Percentiles rank a stretch among this genome's conserved stretches.
These are phyloP conservation scores for Leptothorax acervorum DNA, from an alignment of 2,888 invertebrate genomes.

Conservation along the genomic window DNA sequence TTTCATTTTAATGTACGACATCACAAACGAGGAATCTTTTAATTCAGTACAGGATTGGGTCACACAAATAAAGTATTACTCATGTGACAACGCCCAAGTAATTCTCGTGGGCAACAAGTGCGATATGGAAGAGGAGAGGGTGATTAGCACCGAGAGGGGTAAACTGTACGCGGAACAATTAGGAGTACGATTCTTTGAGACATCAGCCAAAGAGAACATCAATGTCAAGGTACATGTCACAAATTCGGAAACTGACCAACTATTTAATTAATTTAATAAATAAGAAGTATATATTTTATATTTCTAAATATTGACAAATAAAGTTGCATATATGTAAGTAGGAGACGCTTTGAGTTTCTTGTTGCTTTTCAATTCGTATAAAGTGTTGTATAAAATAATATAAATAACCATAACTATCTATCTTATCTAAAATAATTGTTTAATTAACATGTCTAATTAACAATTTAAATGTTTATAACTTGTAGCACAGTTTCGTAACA, in stretches of 20 bases:
- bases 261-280: background rate
- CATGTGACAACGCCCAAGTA: conserved; percentile 99
- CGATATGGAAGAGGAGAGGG: conserved; percentile 99
- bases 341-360: background rate
- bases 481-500: background rate
- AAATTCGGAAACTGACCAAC: background rate
- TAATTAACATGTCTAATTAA: background rate
- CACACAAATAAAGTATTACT: conserved; percentile 99
- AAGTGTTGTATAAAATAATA: background rate
- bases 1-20: conserved; percentile 99
- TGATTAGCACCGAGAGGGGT: conserved; percentile 98
- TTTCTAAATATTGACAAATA: background rate
- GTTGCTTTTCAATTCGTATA: background rate
- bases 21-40: conserved; percentile 99
- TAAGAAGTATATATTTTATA: background rate
- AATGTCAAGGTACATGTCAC: conserved; percentile 97
- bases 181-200: conserved; percentile 99
- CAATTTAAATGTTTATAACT: background rate
- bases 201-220: conserved; percentile 99
- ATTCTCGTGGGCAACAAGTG: conserved; percentile 99
- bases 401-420: background rate
- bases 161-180: conserved; percentile 99
- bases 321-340: background rate
- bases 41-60: conserved; percentile 99
- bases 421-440: background rate